These are phyloP conservation scores for Nothoprocta perdicaria DNA, from an alignment of 2,113 vertebrate species.

Conservation along the genomic window DNA sequence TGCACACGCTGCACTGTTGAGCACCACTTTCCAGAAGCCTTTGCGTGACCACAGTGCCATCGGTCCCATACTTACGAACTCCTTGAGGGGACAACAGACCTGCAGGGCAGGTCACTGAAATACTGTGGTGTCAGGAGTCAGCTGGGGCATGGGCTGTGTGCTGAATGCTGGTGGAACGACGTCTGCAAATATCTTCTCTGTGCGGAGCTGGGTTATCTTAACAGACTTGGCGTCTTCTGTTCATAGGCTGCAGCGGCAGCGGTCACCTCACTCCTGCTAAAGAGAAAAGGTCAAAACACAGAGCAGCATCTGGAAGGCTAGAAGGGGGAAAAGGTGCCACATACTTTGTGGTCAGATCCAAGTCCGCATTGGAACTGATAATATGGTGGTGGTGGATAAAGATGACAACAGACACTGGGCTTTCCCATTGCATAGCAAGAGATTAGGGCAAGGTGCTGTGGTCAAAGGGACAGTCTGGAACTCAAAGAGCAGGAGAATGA, in stretches of 20 bases:
- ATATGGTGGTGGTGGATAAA: neutral
- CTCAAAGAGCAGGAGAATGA: neutral
- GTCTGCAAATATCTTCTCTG: neutral
- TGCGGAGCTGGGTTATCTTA: neutral
- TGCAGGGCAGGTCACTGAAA: neutral
- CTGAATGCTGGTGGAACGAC: neutral
- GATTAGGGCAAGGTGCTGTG: conserved; percentile 8
- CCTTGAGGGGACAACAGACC: neutral
- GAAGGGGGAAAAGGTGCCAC: neutral
- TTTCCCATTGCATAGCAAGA: neutral
- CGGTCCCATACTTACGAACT: neutral
- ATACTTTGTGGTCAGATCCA: neutral
- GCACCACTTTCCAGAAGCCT: neutral
- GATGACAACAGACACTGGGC: neutral
- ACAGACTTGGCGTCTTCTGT: accelerated
- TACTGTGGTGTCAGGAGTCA: neutral
- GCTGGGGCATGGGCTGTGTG: neutral
- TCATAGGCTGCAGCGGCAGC: accelerated
- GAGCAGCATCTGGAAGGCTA: neutral
- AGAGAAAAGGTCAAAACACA: neutral
- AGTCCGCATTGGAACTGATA: neutral
- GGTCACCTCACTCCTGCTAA: accelerated
- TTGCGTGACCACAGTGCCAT: neutral
- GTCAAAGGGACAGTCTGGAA: neutral
- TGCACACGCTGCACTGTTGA: neutral